Conservation (phyloP, 2,113 vertebrate genomes). For the Gnathonemus longibarbis region DNA sequence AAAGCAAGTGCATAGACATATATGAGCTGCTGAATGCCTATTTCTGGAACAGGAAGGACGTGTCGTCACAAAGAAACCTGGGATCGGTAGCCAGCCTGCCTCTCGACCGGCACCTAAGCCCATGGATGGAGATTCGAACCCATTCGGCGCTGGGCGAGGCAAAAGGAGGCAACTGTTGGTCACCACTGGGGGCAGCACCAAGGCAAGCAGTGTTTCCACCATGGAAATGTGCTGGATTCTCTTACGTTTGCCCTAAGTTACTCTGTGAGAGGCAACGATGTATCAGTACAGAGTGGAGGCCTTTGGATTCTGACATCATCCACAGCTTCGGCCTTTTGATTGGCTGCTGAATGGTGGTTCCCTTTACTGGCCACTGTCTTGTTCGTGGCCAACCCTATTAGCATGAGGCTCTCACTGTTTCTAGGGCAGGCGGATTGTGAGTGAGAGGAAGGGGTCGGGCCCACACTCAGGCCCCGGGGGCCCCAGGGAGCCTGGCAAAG, state of each 20-base stretch:
- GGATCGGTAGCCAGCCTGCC: constrained; percentile 41
- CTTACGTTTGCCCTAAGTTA: not conserved
- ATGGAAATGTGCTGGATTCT: not conserved
- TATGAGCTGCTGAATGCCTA: not conserved
- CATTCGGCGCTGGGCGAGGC: constrained; percentile 63
- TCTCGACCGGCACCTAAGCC: constrained; percentile 41
- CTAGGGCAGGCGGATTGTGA: constrained; percentile 80
- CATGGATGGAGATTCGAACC: constrained; percentile 50
- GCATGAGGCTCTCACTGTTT: not conserved
- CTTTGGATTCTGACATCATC: not conserved
- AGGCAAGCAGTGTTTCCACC: constrained; percentile 61
- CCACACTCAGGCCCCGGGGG: constrained; percentile 30
- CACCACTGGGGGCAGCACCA: constrained; percentile 81
- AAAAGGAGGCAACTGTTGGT: constrained; percentile 81
- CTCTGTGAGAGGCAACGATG: not conserved
- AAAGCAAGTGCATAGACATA: not conserved
- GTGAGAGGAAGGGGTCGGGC: constrained; percentile 63
- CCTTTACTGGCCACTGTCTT: not conserved
- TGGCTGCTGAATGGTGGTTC: not conserved
- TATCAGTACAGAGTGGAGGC: not conserved
- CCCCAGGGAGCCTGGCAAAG: constrained; percentile 45
- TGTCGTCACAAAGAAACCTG: constrained; percentile 72
- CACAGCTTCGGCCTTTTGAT: not conserved
- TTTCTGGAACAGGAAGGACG: constrained; percentile 71
- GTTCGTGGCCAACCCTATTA: not conserved